A percentile compares a stretch with the other conserved stretches of the same genome.
Conservation (phyloP, 2,113 vertebrate genomes). For the Caretta caretta region DNA sequence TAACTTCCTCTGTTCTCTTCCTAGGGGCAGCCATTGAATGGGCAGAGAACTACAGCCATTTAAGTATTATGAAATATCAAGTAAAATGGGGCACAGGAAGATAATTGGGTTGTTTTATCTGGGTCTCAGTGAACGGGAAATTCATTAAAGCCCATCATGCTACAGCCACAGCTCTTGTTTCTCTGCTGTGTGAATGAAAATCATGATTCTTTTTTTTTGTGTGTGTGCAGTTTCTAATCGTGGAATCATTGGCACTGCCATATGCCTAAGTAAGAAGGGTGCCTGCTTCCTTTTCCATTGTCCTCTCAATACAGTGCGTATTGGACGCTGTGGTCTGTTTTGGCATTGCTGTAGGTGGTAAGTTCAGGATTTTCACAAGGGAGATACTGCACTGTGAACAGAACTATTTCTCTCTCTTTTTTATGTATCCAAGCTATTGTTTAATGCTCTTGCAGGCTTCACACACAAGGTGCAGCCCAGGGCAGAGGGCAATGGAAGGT, state of each 20-base stretch:
- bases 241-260: neutral
- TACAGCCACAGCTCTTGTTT: neutral
- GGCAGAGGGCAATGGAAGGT: too few relatives aligned
- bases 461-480: too few relatives aligned
- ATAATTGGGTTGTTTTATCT: neutral
- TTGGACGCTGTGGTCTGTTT: fast-evolving
- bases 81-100: neutral
- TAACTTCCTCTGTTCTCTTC: neutral
- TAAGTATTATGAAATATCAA: neutral
- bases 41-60: neutral
- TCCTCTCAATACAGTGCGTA: neutral
- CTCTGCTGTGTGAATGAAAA: neutral
- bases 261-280: neutral
- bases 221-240: neutral
- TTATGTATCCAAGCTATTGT: neutral
- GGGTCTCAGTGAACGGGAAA: neutral
- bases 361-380: neutral
- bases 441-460: too few relatives aligned
- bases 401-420: neutral
- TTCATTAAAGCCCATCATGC: neutral
- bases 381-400: neutral
- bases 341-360: neutral
- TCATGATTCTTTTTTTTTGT: neutral
- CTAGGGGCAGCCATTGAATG: neutral
- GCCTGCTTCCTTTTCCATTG: neutral